Percentiles rank a stretch among this genome's conserved stretches.
phyloP scores from a whole-genome alignment of 2,113 vertebrate species.

The Polypterus bichir region DNA sequence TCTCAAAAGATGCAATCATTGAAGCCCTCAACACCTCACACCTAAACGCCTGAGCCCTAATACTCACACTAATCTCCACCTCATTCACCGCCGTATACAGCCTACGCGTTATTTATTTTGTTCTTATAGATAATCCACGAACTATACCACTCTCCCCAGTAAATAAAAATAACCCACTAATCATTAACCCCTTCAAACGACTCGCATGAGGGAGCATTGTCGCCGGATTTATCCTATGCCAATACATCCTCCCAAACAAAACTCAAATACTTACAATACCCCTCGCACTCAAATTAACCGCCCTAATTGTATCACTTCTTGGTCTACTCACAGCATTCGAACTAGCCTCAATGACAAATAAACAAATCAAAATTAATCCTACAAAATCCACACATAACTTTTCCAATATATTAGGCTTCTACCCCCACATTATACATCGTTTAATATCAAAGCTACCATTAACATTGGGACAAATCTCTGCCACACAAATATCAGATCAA shows the following conservation, averaged over 20 bases:
- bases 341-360: background rate
- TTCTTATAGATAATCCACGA: conserved; percentile 7
- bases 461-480: background rate
- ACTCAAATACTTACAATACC: conserved; percentile 13
- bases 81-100: conserved; percentile 16
- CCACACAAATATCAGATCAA: conserved; percentile 10
- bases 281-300: background rate
- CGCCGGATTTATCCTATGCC: conserved; percentile 11
- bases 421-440: background rate
- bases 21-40: conserved; percentile 17
- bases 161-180: conserved; percentile 13
- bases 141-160: conserved; percentile 2
- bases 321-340: background rate
- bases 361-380: conserved; percentile 6
- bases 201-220: conserved; percentile 23
- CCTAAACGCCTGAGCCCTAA: conserved; percentile 21
- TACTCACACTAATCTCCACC: conserved; percentile 13
- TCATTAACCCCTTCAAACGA: conserved; percentile 15
- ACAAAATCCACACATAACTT: background rate
- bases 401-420: conserved; percentile 14
- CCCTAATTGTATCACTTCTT: background rate
- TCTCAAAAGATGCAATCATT: conserved; percentile 27
- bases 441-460: background rate
- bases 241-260: background rate
- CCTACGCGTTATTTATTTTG: conserved; percentile 13